Conservation (phyloP, 2,888 invertebrate genomes). For the Cantharis flavilabris region DNA sequence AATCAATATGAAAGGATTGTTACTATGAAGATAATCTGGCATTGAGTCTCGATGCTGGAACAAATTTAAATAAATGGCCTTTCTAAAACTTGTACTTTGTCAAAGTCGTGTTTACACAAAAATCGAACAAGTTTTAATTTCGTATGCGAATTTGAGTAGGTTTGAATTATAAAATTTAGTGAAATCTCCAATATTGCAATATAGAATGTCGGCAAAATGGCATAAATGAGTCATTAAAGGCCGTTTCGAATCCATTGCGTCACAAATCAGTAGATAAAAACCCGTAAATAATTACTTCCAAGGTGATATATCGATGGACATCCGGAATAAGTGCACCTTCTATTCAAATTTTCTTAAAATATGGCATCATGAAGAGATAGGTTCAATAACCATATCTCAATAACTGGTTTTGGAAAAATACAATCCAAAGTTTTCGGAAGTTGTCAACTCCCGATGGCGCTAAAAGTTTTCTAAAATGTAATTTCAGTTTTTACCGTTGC, state of each 20-base stretch:
- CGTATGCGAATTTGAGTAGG: not conserved
- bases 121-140: not conserved
- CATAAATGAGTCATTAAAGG: not conserved
- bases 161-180: not conserved
- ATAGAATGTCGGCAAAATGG: not conserved
- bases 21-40: conserved; percentile 7
- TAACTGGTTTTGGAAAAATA: not conserved
- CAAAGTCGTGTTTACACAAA: not conserved
- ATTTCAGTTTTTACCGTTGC: not conserved
- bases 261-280: not conserved
- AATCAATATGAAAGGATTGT: not conserved
- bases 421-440: not conserved
- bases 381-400: not conserved
- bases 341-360: not conserved
- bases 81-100: not conserved
- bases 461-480: not conserved
- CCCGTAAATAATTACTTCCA: not conserved
- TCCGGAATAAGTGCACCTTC: not conserved
- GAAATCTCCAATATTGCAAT: not conserved
- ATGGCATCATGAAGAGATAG: not conserved
- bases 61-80: not conserved
- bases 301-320: not conserved
- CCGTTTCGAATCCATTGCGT: no score
- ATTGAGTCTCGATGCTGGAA: conserved; percentile 1
- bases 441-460: not conserved